Conservation (phyloP, 2,888 invertebrate genomes). For the Himalopsyche japonica region DNA sequence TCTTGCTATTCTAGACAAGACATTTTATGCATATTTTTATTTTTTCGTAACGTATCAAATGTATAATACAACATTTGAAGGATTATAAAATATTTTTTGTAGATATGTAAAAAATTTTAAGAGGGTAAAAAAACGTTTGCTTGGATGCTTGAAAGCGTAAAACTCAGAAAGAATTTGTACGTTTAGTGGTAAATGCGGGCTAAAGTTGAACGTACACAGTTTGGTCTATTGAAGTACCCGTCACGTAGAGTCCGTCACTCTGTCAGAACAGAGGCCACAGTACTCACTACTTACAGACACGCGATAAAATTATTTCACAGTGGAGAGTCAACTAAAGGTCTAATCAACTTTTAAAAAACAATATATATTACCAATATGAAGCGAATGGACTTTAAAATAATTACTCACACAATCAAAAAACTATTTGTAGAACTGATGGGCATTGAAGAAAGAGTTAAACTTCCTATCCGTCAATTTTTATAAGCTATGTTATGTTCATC, state of each 20-base stretch:
- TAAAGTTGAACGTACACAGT: background rate
- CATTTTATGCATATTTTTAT: too few species aligned
- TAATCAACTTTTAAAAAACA: background rate
- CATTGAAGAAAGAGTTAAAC: too few species aligned
- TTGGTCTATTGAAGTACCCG: background rate
- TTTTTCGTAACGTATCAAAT: too few species aligned
- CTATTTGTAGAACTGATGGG: too few species aligned
- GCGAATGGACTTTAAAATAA: too few species aligned
- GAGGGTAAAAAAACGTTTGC: background rate
- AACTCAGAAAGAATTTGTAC: background rate
- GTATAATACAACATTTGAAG: too few species aligned
- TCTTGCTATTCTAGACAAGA: too few species aligned
- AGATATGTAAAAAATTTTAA: background rate
- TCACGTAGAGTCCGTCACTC: background rate
- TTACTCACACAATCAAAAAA: too few species aligned
- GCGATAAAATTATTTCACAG: constrained; percentile 7
- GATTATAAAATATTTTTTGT: background rate
- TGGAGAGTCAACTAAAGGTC: background rate
- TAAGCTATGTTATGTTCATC: too few species aligned
- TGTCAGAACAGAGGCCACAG: background rate
- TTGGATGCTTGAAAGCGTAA: background rate
- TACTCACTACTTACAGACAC: background rate
- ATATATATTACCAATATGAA: background rate
- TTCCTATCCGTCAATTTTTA: too few species aligned
- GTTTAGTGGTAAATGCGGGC: background rate